These are phyloP conservation scores for Umimayanthus chanpuru DNA, from an alignment of 92 coral and sea anemone species.

Conservation along the genomic window DNA sequence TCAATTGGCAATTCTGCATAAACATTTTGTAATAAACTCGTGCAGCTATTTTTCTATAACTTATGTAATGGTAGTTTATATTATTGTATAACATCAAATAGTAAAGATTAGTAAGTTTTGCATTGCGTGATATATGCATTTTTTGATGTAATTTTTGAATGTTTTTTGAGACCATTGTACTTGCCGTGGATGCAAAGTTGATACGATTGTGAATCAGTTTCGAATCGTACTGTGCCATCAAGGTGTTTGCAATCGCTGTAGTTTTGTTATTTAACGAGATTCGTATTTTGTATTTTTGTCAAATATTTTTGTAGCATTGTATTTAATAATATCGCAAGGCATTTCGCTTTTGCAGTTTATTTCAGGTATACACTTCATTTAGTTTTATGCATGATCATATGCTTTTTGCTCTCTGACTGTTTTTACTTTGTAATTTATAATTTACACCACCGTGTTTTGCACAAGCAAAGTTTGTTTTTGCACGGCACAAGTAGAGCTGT, in stretches of 20 bases:
- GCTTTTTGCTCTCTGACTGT: not conserved
- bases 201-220: not conserved
- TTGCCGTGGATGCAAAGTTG: not conserved
- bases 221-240: not conserved
- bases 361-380: slow-evolving; percentile 5
- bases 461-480: slow-evolving; percentile 11
- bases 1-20: not conserved
- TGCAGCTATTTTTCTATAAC: slow-evolving; percentile 35
- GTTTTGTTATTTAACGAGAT: not conserved
- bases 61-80: not conserved
- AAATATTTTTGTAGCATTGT: slow-evolving; percentile 20
- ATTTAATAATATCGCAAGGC: slow-evolving; percentile 16
- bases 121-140: not conserved
- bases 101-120: not conserved
- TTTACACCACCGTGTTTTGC: not conserved
- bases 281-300: slow-evolving; percentile 27
- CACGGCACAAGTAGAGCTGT: not conserved
- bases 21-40: not conserved
- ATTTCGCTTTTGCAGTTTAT: slow-evolving; percentile 25
- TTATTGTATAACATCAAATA: not conserved
- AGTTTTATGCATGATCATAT: slow-evolving; percentile 20
- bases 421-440: slow-evolving; percentile 28
- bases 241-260: not conserved
- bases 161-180: not conserved
- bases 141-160: not conserved